phyloP scores from a whole-genome alignment of 2,888 invertebrate species.

The Clistopyga incitator region DNA sequence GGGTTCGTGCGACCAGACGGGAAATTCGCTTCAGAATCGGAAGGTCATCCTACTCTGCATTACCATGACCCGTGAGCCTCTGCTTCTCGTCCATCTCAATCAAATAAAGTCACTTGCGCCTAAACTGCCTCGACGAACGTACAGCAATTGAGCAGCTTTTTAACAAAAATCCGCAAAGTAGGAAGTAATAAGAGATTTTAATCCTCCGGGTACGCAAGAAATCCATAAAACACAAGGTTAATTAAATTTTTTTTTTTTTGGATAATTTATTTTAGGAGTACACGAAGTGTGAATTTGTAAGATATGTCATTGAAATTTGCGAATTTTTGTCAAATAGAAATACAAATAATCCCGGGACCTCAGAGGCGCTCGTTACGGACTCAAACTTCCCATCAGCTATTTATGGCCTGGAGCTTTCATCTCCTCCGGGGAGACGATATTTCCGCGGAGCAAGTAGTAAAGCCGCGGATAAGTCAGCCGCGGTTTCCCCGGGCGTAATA shows the following conservation, averaged over 20 bases:
- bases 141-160: neutral
- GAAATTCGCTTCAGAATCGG: conserved; percentile 25
- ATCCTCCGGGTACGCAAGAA: neutral
- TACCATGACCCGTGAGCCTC: neutral
- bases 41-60: conserved; percentile 6
- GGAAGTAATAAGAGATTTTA: neutral
- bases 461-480: conserved; percentile 44
- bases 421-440: neutral
- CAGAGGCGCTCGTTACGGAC: neutral
- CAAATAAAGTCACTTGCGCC: conserved; percentile 2
- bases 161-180: neutral
- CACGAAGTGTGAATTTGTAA: too few species aligned
- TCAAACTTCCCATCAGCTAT: neutral
- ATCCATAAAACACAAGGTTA: too few species aligned
- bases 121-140: neutral
- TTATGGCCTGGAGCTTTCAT: neutral
- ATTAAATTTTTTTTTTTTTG: too few species aligned
- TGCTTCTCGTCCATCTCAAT: neutral
- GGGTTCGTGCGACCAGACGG: conserved; percentile 14
- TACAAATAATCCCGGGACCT: too few species aligned
- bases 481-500: conserved; percentile 3
- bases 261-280: too few species aligned
- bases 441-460: conserved; percentile 14
- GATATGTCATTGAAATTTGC: too few species aligned
- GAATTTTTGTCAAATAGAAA: too few species aligned